Percentiles rank a stretch among this genome's conserved stretches.
Evolutionary conservation across 2,888 invertebrate genomes (phyloP).

Genomic region (Parnassius apollo): DNA sequence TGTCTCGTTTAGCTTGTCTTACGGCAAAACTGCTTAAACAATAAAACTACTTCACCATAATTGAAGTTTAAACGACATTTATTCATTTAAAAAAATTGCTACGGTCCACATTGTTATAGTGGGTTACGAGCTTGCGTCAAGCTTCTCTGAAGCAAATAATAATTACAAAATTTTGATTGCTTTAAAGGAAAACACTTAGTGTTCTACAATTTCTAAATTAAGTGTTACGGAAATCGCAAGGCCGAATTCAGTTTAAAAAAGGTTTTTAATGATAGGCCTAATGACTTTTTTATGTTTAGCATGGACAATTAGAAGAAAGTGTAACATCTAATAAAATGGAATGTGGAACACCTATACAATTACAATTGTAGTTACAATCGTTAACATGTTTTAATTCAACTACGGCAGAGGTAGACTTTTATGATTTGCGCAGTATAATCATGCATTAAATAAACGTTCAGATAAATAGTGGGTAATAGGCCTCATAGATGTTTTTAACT

Average conservation of each 20-base stretch:
- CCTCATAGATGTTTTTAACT: no score
- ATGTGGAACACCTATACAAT: no score
- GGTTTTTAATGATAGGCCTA: background rate
- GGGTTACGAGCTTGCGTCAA: constrained; percentile 15
- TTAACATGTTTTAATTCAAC: no score
- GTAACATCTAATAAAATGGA: no score
- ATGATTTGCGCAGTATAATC: no score
- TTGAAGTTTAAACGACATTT: constrained; percentile 6
- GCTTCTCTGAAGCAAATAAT: constrained; percentile 13
- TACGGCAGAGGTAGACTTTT: no score
- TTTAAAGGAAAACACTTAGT: constrained; percentile 11
- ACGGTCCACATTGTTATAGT: constrained; percentile 17
- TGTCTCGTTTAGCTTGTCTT: constrained; percentile 2
- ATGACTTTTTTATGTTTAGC: no score
- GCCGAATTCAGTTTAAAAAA: background rate
- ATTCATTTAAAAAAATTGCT: constrained; percentile 18
- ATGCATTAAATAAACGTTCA: no score
- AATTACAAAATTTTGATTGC: constrained; percentile 22
- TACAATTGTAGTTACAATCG: no score
- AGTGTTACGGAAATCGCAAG: constrained; percentile 18
- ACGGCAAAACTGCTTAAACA: background rate
- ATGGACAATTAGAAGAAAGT: no score
- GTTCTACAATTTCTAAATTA: constrained; percentile 19
- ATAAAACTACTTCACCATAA: constrained; percentile 13
- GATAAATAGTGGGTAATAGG: no score